Evolutionary conservation across 2,888 invertebrate species (phyloP).

Genomic region (Leptinotarsa haldemani): DNA sequence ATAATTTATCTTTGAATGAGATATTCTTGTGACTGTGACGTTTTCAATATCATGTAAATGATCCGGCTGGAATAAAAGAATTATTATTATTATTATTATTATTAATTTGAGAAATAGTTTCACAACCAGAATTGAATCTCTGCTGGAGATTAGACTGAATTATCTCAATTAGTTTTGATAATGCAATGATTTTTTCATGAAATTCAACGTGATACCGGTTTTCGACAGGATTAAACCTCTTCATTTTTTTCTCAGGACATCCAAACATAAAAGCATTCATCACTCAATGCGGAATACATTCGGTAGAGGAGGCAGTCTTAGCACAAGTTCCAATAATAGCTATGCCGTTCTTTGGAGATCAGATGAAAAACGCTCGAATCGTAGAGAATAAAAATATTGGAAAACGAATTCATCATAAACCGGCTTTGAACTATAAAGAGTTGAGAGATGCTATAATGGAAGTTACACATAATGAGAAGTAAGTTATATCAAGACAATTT

Average conservation of each 20-base stretch:
- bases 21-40: too few species aligned
- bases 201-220: too few species aligned
- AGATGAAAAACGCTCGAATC: constrained; percentile 43
- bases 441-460: constrained; percentile 53
- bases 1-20: too few species aligned
- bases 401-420: constrained; percentile 42
- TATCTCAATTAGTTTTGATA: too few species aligned
- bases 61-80: too few species aligned
- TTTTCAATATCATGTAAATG: too few species aligned
- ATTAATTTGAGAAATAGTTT: too few species aligned
- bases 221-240: neutral
- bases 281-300: constrained; percentile 57
- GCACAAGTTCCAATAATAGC: constrained; percentile 63
- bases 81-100: too few species aligned
- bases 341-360: constrained; percentile 62
- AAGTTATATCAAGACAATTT: constrained; percentile 23
- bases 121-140: too few species aligned
- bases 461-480: constrained; percentile 54
- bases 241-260: constrained; percentile 29
- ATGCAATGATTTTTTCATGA: too few species aligned
- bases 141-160: too few species aligned
- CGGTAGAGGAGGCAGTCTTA: constrained; percentile 62
- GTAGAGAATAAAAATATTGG: constrained; percentile 47
- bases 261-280: constrained; percentile 41
- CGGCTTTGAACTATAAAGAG: constrained; percentile 46